Conservation (phyloP, 2,797 vertebrate species). For the Thalassophryne amazonica region DNA sequence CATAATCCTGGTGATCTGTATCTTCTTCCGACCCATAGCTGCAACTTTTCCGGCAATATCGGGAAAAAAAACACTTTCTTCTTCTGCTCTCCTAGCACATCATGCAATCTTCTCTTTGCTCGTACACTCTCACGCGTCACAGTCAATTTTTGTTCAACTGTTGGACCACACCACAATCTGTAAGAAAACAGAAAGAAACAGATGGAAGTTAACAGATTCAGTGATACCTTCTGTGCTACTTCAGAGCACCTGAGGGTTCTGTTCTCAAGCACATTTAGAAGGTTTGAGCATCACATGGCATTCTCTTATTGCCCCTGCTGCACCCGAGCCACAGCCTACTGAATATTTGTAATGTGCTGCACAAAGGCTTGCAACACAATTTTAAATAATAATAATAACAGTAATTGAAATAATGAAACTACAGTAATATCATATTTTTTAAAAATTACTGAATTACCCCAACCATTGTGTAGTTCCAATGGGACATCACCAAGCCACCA, state of each 20-base stretch:
- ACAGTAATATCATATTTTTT: no score
- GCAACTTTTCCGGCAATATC: slow-evolving; percentile 79
- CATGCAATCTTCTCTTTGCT: slow-evolving; percentile 77
- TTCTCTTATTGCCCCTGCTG: slow-evolving; percentile 54
- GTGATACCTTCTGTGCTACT: slow-evolving; percentile 60
- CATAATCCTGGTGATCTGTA: slow-evolving; percentile 99
- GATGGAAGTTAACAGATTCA: slow-evolving; percentile 50
- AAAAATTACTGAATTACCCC: no score
- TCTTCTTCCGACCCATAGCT: slow-evolving; percentile 99
- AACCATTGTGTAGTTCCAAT: no score
- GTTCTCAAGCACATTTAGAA: slow-evolving; percentile 57
- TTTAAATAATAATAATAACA: not conserved
- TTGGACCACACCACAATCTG: slow-evolving; percentile 66
- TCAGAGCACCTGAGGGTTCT: slow-evolving; percentile 58
- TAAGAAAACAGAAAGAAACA: slow-evolving; percentile 25
- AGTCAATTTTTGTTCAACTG: slow-evolving; percentile 28
- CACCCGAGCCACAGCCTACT: slow-evolving; percentile 41
- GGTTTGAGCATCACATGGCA: slow-evolving; percentile 58
- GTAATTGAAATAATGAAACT: not conserved
- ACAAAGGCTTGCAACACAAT: not conserved
- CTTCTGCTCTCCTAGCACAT: slow-evolving; percentile 90
- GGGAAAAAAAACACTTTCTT: slow-evolving; percentile 83
- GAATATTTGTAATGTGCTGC: not conserved
- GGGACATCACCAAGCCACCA: no score
- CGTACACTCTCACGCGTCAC: slow-evolving; percentile 43